A percentile compares a stretch with the other conserved stretches of the same genome.
Evolutionary conservation across 35 echinoderm and acorn worm genomes (phyloP).

Genomic region (Anneissia japonica): DNA sequence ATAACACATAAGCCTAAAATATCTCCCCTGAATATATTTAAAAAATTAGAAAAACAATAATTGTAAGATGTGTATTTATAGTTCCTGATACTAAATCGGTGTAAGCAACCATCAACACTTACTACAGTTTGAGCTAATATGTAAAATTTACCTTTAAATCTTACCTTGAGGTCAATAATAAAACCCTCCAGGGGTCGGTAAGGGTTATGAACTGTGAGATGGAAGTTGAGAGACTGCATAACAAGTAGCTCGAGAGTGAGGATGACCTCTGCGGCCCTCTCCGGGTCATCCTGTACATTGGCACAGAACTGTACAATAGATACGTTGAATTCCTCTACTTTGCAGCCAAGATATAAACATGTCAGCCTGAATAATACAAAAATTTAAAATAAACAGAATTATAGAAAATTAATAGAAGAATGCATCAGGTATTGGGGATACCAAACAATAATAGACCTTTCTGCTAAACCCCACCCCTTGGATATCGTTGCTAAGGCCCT

Average conservation of each 20-base stretch:
- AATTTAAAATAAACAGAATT: background rate
- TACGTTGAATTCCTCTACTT: conserved; percentile 96
- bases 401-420: background rate
- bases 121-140: too few species aligned
- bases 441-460: too few species aligned
- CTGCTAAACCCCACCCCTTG: too few species aligned
- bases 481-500: too few species aligned
- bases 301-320: conserved; percentile 94
- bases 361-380: conserved; percentile 63
- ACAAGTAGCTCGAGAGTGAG: conserved; percentile 79
- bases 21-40: too few species aligned
- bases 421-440: too few species aligned
- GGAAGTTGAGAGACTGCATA: conserved; percentile 84
- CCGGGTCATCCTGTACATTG: conserved; percentile 57
- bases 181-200: conserved; percentile 89
- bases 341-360: conserved; percentile 93
- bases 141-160: too few species aligned
- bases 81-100: too few species aligned
- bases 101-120: too few species aligned
- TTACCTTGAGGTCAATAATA: conserved; percentile 93
- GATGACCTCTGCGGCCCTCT: conserved; percentile 67
- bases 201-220: conserved; percentile 89
- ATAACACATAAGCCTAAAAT: too few species aligned
- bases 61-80: too few species aligned
- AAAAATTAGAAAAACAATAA: too few species aligned